phyloP scores from a whole-genome alignment of 2,797 vertebrate species.

The Enteromius paludinosus region DNA sequence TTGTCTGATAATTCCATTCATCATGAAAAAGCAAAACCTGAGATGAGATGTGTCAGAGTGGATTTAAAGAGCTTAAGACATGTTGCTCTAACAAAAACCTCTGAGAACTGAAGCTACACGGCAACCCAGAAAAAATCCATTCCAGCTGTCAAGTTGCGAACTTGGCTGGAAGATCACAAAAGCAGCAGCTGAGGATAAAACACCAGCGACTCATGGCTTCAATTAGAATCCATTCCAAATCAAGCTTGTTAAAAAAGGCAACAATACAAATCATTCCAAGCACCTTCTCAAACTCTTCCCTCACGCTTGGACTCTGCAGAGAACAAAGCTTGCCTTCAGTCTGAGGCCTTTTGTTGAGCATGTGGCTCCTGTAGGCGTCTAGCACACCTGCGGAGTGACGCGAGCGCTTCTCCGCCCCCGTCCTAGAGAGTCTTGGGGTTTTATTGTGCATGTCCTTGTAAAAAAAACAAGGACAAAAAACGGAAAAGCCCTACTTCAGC shows the following conservation, averaged over 20 bases:
- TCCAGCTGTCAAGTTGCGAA: constrained; percentile 79
- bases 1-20: constrained; percentile 58
- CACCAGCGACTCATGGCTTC: constrained; percentile 72
- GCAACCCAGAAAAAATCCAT: constrained; percentile 68
- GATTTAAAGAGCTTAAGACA: constrained; percentile 57
- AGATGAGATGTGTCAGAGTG: constrained; percentile 58
- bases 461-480: constrained; percentile 44
- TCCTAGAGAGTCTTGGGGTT: constrained; percentile 16
- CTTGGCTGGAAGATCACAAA: constrained; percentile 74
- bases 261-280: constrained; percentile 65
- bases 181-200: constrained; percentile 66
- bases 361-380: constrained; percentile 1
- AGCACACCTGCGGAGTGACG: constrained; percentile 35
- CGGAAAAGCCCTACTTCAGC: constrained; percentile 44
- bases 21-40: constrained; percentile 55
- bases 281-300: constrained; percentile 41
- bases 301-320: neutral
- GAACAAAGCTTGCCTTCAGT: constrained; percentile 22
- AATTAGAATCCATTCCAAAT: constrained; percentile 78
- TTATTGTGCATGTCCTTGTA: constrained; percentile 49
- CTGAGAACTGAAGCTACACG: constrained; percentile 54
- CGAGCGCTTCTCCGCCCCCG: constrained; percentile 23
- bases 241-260: constrained; percentile 69
- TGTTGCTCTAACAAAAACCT: constrained; percentile 62
- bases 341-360: neutral